Evolutionary conservation across 2,888 invertebrate species (phyloP), one percentile per base, ranked within the genome.

Genomic region (Ephialtes manifestator): DNA sequence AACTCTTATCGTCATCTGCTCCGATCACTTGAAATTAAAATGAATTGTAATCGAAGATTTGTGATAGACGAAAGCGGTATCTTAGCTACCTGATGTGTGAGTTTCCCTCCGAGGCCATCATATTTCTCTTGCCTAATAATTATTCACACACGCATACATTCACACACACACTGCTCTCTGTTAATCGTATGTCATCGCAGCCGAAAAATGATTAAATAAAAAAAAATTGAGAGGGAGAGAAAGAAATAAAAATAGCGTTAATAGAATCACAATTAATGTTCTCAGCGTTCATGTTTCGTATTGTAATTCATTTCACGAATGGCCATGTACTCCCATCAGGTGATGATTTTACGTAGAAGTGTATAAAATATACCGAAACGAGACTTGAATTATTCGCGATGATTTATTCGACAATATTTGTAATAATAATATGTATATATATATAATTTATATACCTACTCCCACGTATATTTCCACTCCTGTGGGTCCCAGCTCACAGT

Each of bases 301-400:
- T 80, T 84, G 71, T 85, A 82, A 82, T 82, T 82, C 85, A 82
- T 85, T 79, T 82, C 70, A 82, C 75, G 82, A 85, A 82, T 85
- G 81, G 84, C 85, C 85, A 81, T 85, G 85, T 85, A 85, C 71
- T 82, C 85, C 85, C 85, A 82, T 82, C 85, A 81, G 82, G 51
- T 82, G 81, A 85, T 82, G 81, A 85, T 81, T 81, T 65, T 65
- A 76, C 75, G 81, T 82, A 85, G 77, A 85, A 71, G 65, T 85
- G 85, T 85, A 82, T 79, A 70, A 71, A 81, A 67, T 79, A 85
- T 80, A 81, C 28, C 65, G 81, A 68, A 81, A 81, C 39, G 76
- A 85, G 76, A 85, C 39, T 85, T 83, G 60, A 67, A 79, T 83
- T 35, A 76, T 82, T 68, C 76, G 83, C 85, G 77, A 68, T 76